phyloP scores from a whole-genome alignment of 2,113 vertebrate species.

The Porphyrio hochstetteri region DNA sequence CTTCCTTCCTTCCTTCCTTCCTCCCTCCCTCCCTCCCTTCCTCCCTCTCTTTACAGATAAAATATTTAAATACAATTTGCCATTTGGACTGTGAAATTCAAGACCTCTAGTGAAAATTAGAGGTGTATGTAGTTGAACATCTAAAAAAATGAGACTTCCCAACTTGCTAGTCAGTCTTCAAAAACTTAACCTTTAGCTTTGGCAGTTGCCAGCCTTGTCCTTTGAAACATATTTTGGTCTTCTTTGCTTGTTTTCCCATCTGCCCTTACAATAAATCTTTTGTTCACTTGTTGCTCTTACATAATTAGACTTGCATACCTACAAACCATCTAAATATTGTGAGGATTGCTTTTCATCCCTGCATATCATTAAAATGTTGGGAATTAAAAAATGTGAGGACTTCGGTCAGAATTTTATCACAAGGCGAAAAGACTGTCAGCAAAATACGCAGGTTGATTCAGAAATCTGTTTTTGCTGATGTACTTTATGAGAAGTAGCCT shows the following conservation, averaged over 20 bases:
- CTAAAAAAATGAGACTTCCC: background rate
- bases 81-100: background rate
- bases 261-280: background rate
- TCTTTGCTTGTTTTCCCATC: background rate
- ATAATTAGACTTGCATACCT: background rate
- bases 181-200: background rate
- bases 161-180: background rate
- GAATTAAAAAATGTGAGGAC: background rate
- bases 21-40: background rate
- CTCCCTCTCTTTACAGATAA: background rate
- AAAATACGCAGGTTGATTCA: background rate
- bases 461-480: background rate
- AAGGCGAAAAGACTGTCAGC: background rate
- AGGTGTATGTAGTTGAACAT: background rate
- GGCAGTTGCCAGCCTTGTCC: background rate
- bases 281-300: background rate
- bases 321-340: background rate
- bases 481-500: background rate
- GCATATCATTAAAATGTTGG: background rate
- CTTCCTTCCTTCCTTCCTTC: background rate
- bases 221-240: background rate
- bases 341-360: background rate
- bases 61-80: background rate
- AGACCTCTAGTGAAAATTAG: background rate
- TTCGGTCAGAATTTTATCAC: background rate